Evolutionary conservation across 2,113 vertebrate species (phyloP).

Genomic region (Pachycephala philippinensis): DNA sequence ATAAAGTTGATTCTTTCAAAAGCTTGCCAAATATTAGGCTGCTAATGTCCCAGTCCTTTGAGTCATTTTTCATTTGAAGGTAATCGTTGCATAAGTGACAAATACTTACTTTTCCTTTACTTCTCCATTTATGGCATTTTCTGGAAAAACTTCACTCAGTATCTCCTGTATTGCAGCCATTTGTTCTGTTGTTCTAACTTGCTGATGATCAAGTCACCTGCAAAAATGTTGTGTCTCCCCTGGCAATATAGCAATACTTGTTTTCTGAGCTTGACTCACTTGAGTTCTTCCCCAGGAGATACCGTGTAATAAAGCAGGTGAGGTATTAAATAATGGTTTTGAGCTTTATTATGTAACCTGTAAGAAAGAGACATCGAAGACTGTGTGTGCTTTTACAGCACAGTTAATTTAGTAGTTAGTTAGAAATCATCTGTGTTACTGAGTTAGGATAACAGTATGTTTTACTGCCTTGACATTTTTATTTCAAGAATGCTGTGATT

Average conservation of each 20-base stretch:
- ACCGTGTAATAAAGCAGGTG: constrained; percentile 41
- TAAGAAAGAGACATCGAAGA: neutral
- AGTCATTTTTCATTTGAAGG: constrained; percentile 49
- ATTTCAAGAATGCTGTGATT: neutral
- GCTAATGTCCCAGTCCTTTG: constrained; percentile 35
- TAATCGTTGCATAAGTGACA: constrained; percentile 13
- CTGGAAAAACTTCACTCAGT: constrained; percentile 40
- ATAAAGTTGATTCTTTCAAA: constrained; percentile 43
- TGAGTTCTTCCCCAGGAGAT: constrained; percentile 50
- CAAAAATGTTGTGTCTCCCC: constrained; percentile 73
- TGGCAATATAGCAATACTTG: constrained; percentile 54
- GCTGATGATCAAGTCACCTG: constrained; percentile 78
- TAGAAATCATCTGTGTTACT: neutral
- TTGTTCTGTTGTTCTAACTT: constrained; percentile 77
- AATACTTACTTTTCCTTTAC: constrained; percentile 1
- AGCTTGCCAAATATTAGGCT: constrained; percentile 32
- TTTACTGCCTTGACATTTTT: neutral
- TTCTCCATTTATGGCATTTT: constrained; percentile 31
- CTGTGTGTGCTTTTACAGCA: neutral
- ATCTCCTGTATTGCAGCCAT: constrained; percentile 54
- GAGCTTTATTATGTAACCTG: neutral
- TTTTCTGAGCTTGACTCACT: constrained; percentile 72
- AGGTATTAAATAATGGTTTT: constrained; percentile 58
- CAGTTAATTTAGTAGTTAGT: neutral
- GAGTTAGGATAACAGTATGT: neutral